phyloP scores from a whole-genome alignment of 2,113 vertebrate species.

The Chaetodon auriga region DNA sequence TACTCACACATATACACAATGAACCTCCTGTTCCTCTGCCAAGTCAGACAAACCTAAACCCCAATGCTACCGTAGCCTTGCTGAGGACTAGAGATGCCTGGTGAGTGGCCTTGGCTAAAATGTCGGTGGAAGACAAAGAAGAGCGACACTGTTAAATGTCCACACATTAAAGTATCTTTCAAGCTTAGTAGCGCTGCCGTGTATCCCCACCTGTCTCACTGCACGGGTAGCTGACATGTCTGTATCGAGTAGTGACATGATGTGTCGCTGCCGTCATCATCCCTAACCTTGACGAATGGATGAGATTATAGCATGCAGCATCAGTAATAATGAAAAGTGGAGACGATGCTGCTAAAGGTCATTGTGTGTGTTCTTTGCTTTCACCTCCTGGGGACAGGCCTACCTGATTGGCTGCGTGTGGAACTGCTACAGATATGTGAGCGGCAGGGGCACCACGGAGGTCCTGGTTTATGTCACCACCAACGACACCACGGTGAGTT shows the following conservation, averaged over 20 bases:
- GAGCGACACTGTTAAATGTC: constrained; percentile 3
- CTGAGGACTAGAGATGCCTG: constrained; percentile 43
- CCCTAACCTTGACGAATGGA: constrained; percentile 35
- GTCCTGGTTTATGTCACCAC: constrained; percentile 96
- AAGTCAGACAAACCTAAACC: constrained; percentile 61
- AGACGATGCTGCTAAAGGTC: constrained; percentile 26
- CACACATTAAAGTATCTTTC: background rate
- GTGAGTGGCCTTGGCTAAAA: constrained; percentile 46
- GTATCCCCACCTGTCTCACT: background rate
- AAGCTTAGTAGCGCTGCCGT: background rate
- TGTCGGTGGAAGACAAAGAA: background rate
- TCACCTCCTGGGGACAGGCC: constrained; percentile 83
- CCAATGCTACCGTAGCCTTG: constrained; percentile 29
- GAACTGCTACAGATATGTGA: constrained; percentile 99
- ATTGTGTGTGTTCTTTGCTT: constrained; percentile 33
- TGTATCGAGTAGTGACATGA: constrained; percentile 1
- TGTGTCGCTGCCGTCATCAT: constrained; percentile 11
- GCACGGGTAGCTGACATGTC: background rate
- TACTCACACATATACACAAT: constrained; percentile 73
- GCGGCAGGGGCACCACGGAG: constrained; percentile 90
- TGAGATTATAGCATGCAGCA: constrained; percentile 21
- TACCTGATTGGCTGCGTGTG: constrained; percentile 98
- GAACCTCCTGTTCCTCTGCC: constrained; percentile 72
- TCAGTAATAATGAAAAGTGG: constrained; percentile 41
- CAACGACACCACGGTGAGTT: constrained; percentile 94